Base-by-base conservation (phyloP, 2,113 vertebrate species). In the Alces alces region DNA sequence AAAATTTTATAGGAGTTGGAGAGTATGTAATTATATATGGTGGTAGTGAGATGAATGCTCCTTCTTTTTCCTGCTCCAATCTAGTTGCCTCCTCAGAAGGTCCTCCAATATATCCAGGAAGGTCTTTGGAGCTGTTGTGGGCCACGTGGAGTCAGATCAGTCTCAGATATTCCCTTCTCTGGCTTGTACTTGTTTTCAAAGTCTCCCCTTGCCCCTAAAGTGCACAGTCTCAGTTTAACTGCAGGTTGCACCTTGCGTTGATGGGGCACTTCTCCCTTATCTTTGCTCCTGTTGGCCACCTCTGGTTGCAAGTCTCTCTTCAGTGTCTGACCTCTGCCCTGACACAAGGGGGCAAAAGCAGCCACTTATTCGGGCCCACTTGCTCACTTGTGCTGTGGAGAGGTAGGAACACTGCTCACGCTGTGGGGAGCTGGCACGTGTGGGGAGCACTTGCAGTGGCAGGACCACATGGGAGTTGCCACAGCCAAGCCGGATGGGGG, bases 401-500 rank as follows among this genome's bases (percentile, higher is more conserved):
- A 66, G 17, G 33, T 36, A 5, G 33, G 33, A n/a, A 21, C 33
- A 11, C 33, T 36, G 64, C 8, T 21, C 1, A 66, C 36, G 33
- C 64, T 8, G n/a, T n/a, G n/a, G n/a, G n/a, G n/a, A n/a, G 2
- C 64, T 66, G 17, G 33, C 0, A 7, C 19, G 8, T 66, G 33
- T 1, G 17, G 17, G 33, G 64, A 66, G 64, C 33, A 36, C 17
- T 19, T 21, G 17, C 64, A 66, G 64, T 21, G 64, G 64, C 64
- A 36, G 64, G 33, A 36, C 64, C 33, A 21, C 8, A 36, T n/a
- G 64, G 64, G 64, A 36, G 64, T 66, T 36, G 64, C 64, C 33
- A 66, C 33, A 66, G 8, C 64, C 33, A 66, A 66, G n/a, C 4
- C 1, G 1, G 33, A 17, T 0, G 0, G 47, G 64, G 2, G 1